Base-by-base conservation (phyloP, 2,888 invertebrate species). In the Drosophila seclusa region DNA sequence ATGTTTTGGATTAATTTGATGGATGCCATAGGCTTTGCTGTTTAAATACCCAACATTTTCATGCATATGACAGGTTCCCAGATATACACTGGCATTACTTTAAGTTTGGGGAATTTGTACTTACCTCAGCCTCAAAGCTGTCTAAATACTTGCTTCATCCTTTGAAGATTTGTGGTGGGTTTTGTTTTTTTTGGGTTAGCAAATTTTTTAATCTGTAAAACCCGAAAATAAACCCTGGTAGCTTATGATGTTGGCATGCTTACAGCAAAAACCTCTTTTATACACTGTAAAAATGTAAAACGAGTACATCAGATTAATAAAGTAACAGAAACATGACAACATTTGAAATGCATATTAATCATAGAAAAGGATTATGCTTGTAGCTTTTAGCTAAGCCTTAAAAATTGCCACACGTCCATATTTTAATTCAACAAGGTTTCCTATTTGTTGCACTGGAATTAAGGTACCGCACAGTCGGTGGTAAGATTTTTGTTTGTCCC, bases 1-100 rank as follows among this genome's bases (percentile, higher is more conserved):
- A 29, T 55, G 27, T 55, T 38, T 36, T 36, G 24, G 2, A 4
- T 65, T 65, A 75, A 71, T 68, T 75, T 68, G 65, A 21, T 8
- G 24, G 27, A n/a, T 36, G 68, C 67, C 50, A 50, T 10, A 11
- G 57, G 68, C 7, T 18, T 31, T 36, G 5, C 50, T 55, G 24
- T 13, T 61, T 27, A 50, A 60, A 45, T 10, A 55, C 24, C 18
- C 13, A 18, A 13, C n/a, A 29, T 18, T 11, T n/a, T n/a, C 7
- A 34, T 7, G 13, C 5, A 29, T 24, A 45, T 53, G 69, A 52
- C 65, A 52, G 38, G 31, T 64, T 63, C 2, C 36, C 21, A 48
- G 50, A 52, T 48, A 27, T 32, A 48, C 27, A 24, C 45, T 31
- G 31, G 4, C 34, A 45, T n/a, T 16, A 8, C 2, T 7, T 45